Conservation (phyloP, 2,113 vertebrate genomes). For the Gymnobelideus leadbeateri region DNA sequence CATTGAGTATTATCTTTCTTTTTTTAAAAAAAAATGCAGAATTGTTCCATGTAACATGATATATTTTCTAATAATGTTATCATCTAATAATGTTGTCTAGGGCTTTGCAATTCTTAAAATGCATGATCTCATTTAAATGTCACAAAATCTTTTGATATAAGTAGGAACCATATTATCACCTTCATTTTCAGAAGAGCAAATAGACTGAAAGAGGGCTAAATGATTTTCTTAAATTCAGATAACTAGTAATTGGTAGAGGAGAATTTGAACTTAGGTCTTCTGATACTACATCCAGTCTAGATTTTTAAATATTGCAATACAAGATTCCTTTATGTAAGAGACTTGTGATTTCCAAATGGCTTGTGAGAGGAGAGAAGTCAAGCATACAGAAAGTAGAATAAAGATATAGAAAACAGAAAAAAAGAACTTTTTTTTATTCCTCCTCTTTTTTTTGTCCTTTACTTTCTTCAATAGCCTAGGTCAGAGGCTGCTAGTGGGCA, state of each 20-base stretch:
- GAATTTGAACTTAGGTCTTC: neutral
- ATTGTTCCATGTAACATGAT: neutral
- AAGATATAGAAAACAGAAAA: neutral
- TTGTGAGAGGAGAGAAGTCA: neutral
- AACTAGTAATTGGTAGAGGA: neutral
- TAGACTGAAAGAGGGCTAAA: neutral
- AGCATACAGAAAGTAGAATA: neutral
- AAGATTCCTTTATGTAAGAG: neutral
- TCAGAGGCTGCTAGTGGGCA: neutral
- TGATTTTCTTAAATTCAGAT: neutral
- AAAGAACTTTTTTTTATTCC: neutral
- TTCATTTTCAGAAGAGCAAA: neutral
- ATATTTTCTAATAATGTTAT: neutral
- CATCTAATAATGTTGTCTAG: neutral
- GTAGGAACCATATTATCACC: neutral
- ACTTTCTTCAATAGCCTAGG: neutral
- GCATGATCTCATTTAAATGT: neutral
- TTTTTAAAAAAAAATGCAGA: neutral
- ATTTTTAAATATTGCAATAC: neutral
- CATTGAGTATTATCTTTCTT: conserved; percentile 55
- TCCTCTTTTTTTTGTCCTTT: neutral
- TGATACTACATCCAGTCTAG: neutral
- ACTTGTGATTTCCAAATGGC: neutral
- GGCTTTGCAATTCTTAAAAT: neutral
- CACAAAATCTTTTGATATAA: neutral